These are phyloP conservation scores for Neoscelio sp. DNA, from an alignment of 2,888 invertebrate species.

Conservation along the genomic window DNA sequence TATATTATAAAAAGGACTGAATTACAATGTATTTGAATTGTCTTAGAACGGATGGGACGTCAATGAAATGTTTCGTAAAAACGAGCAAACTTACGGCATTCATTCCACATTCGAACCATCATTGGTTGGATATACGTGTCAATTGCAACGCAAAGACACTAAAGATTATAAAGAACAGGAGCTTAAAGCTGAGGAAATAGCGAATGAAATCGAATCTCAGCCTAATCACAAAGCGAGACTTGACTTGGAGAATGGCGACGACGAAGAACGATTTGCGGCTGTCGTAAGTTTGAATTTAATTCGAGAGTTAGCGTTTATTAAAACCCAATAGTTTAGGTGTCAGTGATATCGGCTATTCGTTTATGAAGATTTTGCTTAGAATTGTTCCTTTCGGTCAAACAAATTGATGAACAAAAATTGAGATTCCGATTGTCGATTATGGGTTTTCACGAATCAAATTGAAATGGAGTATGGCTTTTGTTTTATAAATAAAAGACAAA, in stretches of 20 bases:
- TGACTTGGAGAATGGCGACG: slow-evolving; percentile 96
- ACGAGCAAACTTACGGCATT: slow-evolving; percentile 96
- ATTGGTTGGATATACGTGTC: slow-evolving; percentile 95
- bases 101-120: slow-evolving; percentile 96
- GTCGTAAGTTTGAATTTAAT: slow-evolving; percentile 85
- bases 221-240: slow-evolving; percentile 91
- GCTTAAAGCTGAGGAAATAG: slow-evolving; percentile 94
- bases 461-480: no score
- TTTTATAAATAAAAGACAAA: no score
- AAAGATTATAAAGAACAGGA: slow-evolving; percentile 94
- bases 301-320: slow-evolving; percentile 25
- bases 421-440: no score
- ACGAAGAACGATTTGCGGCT: slow-evolving; percentile 94
- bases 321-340: neutral
- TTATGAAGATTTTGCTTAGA: slow-evolving; percentile 9
- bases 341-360: slow-evolving; percentile 8
- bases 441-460: no score
- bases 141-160: slow-evolving; percentile 92
- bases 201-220: slow-evolving; percentile 96
- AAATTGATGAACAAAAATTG: no score
- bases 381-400: no score
- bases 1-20: no score
- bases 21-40: slow-evolving; percentile 34
- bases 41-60: slow-evolving; percentile 98
- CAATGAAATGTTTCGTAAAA: slow-evolving; percentile 97